Percentiles rank a stretch among this genome's conserved stretches.
Conservation (phyloP, 2,113 vertebrate genomes). For the Sapajus apella region DNA sequence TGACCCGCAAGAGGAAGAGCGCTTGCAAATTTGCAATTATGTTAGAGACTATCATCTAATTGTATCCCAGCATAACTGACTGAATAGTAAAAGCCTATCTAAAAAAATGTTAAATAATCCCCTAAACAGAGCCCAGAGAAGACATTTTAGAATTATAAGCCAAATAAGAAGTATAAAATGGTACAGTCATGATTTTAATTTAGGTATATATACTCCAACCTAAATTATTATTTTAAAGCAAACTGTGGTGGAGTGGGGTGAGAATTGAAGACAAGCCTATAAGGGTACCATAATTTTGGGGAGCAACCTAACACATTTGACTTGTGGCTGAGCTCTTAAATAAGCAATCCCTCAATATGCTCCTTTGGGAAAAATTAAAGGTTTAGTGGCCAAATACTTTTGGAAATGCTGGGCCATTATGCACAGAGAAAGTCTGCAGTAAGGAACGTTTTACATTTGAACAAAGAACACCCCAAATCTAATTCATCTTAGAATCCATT, state of each 20-base stretch:
- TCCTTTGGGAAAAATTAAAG: neutral
- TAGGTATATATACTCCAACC: neutral
- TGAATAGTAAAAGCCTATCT: neutral
- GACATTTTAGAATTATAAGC: slow-evolving; percentile 41
- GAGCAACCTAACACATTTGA: neutral
- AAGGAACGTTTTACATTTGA: slow-evolving; percentile 10
- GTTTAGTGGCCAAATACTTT: neutral
- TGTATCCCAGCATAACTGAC: neutral
- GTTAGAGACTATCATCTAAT: neutral
- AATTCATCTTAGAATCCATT: neutral
- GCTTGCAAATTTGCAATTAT: neutral
- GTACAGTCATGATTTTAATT: neutral
- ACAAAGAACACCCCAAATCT: neutral
- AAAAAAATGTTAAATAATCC: neutral
- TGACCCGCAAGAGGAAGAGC: neutral
- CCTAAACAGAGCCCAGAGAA: neutral
- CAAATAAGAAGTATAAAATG: neutral
- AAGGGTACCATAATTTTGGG: neutral
- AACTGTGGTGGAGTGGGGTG: neutral
- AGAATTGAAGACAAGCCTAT: neutral
- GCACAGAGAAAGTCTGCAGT: neutral
- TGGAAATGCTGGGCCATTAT: neutral
- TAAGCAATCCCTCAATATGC: neutral
- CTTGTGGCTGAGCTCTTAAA: neutral
- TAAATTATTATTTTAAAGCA: slow-evolving; percentile 17